Evolutionary conservation across 2,113 vertebrate genomes (phyloP), one percentile per base, ranked within the genome.

Genomic region (Menidia beryllina): DNA sequence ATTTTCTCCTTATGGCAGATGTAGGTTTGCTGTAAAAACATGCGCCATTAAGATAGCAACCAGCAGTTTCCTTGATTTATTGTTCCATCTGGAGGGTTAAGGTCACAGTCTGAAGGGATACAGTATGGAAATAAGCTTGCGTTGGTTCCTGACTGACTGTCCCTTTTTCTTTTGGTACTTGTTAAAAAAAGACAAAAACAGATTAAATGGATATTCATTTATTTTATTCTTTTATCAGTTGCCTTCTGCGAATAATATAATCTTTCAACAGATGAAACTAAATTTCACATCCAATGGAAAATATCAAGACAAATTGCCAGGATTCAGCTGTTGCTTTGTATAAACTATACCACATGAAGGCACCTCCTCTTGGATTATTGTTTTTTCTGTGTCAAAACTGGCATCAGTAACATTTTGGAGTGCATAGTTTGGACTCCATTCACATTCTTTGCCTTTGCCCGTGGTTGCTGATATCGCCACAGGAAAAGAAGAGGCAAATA

Each of bases 11-110:
- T 47, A 79, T 48, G 5, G 57, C 54, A 51, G 76, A 81, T 60
- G 38, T 49, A 14, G 53, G 50, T 48, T 30, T 73, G 72, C 59
- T 70, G 55, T 74, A 54, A 75, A 43, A 57, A 75, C 45, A 64
- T 83, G 77, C 69, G 73, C 72, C 64, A 65, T 81, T 80, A 82
- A 79, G 80, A 83, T 77, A 58, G 65, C 48, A 77, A 27, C 50
- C 17, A 54, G 78, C 70, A 68, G 69, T 85, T 82, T 79, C 66
- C 72, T 70, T 90, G 88, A 90, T 90, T 88, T 88, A 91, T 89
- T 83, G 77, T 83, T 69, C 67, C 66, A 74, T 84, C 62, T 62
- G 81, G 26, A 2, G 48, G 64, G 83, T 81, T 83, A 86, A 89
- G 89, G 90, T 89, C 85, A 65, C 36, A 41, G 67, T 24, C 70